Percentiles rank a stretch among this genome's conserved stretches.
These are phyloP conservation scores for Salvator merianae DNA, from an alignment of 2,113 vertebrate species.

Conservation along the genomic window DNA sequence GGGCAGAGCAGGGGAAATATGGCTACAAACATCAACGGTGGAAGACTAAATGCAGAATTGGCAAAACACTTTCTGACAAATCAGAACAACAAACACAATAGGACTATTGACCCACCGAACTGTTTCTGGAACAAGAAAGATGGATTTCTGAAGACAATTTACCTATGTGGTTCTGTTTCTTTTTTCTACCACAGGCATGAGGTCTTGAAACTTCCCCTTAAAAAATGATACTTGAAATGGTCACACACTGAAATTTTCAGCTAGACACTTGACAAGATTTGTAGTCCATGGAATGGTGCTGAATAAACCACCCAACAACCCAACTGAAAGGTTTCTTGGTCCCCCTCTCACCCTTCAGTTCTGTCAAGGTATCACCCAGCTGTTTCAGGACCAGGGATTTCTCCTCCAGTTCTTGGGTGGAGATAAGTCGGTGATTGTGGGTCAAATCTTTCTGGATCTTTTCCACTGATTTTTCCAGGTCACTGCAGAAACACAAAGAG, in stretches of 20 bases:
- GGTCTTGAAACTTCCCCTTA: neutral
- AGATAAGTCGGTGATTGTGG: slow-evolving; percentile 89
- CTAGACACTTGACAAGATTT: neutral
- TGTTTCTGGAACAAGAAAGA: neutral
- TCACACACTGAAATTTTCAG: neutral
- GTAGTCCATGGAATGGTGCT: neutral
- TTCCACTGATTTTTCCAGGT: slow-evolving; percentile 95
- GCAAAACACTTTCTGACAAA: too few relatives aligned
- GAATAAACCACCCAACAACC: neutral
- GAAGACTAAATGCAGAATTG: neutral
- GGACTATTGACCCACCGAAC: too few relatives aligned
- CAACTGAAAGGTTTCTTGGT: slow-evolving; percentile 5
- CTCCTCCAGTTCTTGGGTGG: slow-evolving; percentile 93
- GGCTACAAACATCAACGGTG: too few relatives aligned
- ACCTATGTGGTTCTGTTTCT: neutral
- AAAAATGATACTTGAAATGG: neutral
- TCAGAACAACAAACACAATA: neutral
- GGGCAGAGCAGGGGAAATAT: neutral
- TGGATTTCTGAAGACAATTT: neutral
- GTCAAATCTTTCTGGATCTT: slow-evolving; percentile 92
- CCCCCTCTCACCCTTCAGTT: slow-evolving; percentile 89
- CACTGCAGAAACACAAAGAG: slow-evolving; percentile 75
- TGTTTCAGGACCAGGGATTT: slow-evolving; percentile 89
- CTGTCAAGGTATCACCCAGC: slow-evolving; percentile 92
- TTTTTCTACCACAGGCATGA: neutral